Conservation (phyloP, 2,113 vertebrate genomes). For the Ancistrus triradiatus region DNA sequence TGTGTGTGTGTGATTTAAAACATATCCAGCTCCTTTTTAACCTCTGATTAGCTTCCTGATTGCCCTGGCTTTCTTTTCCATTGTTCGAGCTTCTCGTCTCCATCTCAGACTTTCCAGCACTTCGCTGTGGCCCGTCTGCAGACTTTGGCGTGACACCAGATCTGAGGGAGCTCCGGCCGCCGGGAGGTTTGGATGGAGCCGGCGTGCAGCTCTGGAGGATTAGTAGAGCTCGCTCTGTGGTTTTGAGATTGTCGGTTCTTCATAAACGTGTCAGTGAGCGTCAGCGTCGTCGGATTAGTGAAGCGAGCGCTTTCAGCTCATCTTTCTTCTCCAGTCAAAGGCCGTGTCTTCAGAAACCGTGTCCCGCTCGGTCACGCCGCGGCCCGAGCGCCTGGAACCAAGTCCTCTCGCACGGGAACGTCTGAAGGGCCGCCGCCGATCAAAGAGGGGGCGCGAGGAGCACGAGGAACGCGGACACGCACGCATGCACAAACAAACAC, state of each 20-base stretch:
- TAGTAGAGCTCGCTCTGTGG: constrained; percentile 12
- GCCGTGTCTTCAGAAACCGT: constrained; percentile 40
- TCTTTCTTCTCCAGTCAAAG: constrained; percentile 53
- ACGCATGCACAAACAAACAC: constrained; percentile 42
- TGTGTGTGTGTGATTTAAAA: too few species aligned
- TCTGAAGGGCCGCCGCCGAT: constrained; percentile 52
- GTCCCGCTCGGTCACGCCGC: not conserved
- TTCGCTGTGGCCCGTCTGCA: constrained; percentile 59
- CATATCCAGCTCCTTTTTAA: too few species aligned
- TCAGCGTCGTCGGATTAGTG: constrained; percentile 13
- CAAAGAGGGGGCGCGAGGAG: constrained; percentile 59
- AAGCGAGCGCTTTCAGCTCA: constrained; percentile 60
- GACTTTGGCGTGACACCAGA: constrained; percentile 61
- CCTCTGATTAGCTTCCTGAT: constrained; percentile 52
- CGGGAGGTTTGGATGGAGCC: constrained; percentile 55
- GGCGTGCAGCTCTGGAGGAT: constrained; percentile 12
- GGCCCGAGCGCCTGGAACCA: constrained; percentile 55
- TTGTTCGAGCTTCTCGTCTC: constrained; percentile 56
- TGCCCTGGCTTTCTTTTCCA: constrained; percentile 48
- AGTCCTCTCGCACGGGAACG: constrained; percentile 53
- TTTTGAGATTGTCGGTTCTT: constrained; percentile 28
- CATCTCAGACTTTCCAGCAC: constrained; percentile 52
- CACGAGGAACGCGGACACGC: constrained; percentile 51
- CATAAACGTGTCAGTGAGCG: constrained; percentile 33
- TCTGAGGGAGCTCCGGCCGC: constrained; percentile 62